Evolutionary conservation across 2,797 vertebrate genomes (phyloP).

Genomic region (Dendrocincla fuliginosa): DNA sequence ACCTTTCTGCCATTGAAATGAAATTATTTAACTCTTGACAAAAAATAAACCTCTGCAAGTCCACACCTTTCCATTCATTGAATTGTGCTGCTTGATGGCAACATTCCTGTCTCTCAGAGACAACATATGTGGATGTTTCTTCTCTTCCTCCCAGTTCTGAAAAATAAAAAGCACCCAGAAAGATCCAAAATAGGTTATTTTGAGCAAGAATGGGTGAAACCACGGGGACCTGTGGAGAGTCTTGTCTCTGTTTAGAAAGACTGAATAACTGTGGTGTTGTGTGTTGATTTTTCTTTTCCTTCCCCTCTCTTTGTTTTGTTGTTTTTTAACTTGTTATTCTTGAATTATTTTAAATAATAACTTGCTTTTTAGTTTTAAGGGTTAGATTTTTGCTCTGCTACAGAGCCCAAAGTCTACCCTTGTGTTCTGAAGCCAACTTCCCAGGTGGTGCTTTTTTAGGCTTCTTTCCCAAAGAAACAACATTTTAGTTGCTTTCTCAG

Average conservation of each 20-base stretch:
- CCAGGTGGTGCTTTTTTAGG: neutral
- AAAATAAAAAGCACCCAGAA: neutral
- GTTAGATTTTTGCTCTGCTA: neutral
- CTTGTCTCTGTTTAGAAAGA: neutral
- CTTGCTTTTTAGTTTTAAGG: rapidly evolving
- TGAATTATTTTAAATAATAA: neutral
- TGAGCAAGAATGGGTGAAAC: neutral
- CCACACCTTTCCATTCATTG: neutral
- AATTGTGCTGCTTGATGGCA: neutral
- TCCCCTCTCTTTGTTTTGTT: rapidly evolving
- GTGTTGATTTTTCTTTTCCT: rapidly evolving
- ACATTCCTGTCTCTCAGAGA: neutral
- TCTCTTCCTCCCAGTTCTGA: neutral
- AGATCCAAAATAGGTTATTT: neutral
- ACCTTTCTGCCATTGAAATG: slow-evolving; percentile 30
- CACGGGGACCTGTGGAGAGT: neutral
- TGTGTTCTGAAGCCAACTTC: neutral
- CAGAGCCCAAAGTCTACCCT: neutral
- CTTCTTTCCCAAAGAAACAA: neutral
- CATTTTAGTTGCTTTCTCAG: neutral
- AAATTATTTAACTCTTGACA: slow-evolving; percentile 17
- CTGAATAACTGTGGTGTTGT: neutral
- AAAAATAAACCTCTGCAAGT: neutral
- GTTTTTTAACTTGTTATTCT: neutral
- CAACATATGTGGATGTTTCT: neutral